Evolutionary conservation across 2,113 vertebrate genomes (phyloP), one percentile per base, ranked within the genome.

Genomic region (Saccopteryx leptura): DNA sequence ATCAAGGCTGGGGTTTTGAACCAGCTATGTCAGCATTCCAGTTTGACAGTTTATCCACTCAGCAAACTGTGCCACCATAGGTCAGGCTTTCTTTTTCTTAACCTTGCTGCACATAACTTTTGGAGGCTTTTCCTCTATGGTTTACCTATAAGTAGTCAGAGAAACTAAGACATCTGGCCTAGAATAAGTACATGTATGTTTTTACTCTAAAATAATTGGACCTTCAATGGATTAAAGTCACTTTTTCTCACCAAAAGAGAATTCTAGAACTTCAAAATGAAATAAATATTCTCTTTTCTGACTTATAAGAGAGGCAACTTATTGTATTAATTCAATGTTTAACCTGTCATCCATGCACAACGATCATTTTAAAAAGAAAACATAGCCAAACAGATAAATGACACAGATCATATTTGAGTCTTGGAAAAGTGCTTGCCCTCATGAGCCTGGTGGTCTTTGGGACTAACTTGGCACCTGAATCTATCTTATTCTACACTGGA

Each of bases 371-470:
- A 39, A 79, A 81, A 74, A 31, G 39, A 88, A 88, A 68, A 19
- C 76, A 88, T 50, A 81, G 33, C 23, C 24, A 72, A 81, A 87
- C n/a, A 72, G 46, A 69, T 24, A 83, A 10, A 28, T 63, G 28
- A 86, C 46, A 78, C 26, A 78, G 71, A 86, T 65, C 14, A 2
- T 71, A 65, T 74, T 66, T 18, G 12, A 23, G 50, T 74, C 60
- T 87, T 81, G 75, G 87, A 95, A 91, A 91, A 33, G 74, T 91
- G 58, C 65, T 87, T 87, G 33, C 50, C 39, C 10, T 87, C 74
- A 80, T 31, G 23, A 91, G 33, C 21, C 89, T 82, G 39, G 75
- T 24, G 24, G 19, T 92, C 31, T 39, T 75, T 52, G 68, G 52
- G 50, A 92, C 60, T 75, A 75, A 81, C 52, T 66, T 60, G 58